phyloP scores from a whole-genome alignment of 1,140 invertebrate genomes.

The Polyergus mexicanus region DNA sequence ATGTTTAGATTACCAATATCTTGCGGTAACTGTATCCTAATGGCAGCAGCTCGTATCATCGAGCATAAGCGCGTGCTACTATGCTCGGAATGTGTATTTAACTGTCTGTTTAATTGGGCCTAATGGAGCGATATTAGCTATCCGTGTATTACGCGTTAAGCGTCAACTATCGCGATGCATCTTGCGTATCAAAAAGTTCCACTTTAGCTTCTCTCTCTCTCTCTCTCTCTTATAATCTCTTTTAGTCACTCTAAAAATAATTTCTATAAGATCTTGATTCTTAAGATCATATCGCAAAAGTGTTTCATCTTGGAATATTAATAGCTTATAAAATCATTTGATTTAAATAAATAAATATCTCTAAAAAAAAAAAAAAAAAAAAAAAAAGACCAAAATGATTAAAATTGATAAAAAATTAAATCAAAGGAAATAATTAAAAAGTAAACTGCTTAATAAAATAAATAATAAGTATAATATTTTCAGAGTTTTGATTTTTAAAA shows the following conservation, averaged over 20 bases:
- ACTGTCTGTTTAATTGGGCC: constrained; percentile 83
- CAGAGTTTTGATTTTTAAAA: not conserved
- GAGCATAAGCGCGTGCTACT: constrained; percentile 56
- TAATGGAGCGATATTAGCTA: constrained; percentile 84
- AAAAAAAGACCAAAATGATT: no score
- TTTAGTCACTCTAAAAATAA: not conserved
- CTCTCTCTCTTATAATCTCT: constrained; percentile 20
- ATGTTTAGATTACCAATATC: constrained; percentile 17
- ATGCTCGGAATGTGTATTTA: constrained; percentile 82
- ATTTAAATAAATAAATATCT: not conserved
- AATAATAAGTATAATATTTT: not conserved
- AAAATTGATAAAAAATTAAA: not conserved
- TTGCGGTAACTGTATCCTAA: constrained; percentile 9
- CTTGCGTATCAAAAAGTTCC: constrained; percentile 20
- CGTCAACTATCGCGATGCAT: constrained; percentile 59
- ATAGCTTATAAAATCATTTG: not conserved
- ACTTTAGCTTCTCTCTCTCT: constrained; percentile 15
- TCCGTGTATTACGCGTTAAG: constrained; percentile 74
- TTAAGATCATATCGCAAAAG: not conserved
- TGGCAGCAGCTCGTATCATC: not conserved
- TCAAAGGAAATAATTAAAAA: not conserved
- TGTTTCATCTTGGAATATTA: not conserved
- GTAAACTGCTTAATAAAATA: constrained; percentile 1
- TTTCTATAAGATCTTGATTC: not conserved
- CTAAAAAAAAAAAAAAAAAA: no score